These are phyloP conservation scores for Agrochola lychnidis DNA, from an alignment of 2,888 invertebrate species.

Conservation along the genomic window DNA sequence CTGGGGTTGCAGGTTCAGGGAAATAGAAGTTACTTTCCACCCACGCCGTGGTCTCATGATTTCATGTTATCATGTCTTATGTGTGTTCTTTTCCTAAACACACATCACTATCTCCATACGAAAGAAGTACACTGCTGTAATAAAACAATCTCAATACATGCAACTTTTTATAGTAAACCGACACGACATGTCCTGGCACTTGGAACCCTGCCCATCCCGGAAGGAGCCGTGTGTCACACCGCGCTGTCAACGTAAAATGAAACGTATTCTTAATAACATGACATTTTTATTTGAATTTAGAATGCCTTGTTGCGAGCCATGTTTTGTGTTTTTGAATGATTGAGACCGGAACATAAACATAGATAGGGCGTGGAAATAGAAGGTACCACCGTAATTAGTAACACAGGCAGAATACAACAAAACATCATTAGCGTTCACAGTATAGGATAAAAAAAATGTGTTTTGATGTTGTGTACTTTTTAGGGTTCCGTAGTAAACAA, in stretches of 20 bases:
- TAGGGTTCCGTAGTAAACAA: no score
- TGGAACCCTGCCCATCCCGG: slow-evolving; percentile 58
- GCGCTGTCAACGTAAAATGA: slow-evolving; percentile 42
- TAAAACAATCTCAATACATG: slow-evolving; percentile 34
- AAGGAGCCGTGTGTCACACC: slow-evolving; percentile 49
- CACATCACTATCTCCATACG: neutral
- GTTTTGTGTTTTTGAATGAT: slow-evolving; percentile 18
- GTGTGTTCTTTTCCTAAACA: neutral
- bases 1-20: neutral
- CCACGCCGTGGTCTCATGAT: no score
- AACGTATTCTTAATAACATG: slow-evolving; percentile 44
- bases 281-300: slow-evolving; percentile 49
- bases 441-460: neutral
- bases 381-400: neutral
- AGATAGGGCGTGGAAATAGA: slow-evolving; percentile 7
- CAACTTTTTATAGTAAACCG: slow-evolving; percentile 32
- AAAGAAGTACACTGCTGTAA: neutral
- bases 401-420: neutral
- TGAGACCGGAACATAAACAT: neutral
- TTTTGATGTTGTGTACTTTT: no score
- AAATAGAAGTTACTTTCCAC: neutral
- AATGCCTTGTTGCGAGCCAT: slow-evolving; percentile 16
- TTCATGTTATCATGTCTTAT: no score
- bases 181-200: slow-evolving; percentile 48
- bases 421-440: neutral